Percentiles rank a stretch among this genome's conserved stretches.
phyloP scores from a whole-genome alignment of 2,888 invertebrate species.

The Tuberolachnus salignus region DNA sequence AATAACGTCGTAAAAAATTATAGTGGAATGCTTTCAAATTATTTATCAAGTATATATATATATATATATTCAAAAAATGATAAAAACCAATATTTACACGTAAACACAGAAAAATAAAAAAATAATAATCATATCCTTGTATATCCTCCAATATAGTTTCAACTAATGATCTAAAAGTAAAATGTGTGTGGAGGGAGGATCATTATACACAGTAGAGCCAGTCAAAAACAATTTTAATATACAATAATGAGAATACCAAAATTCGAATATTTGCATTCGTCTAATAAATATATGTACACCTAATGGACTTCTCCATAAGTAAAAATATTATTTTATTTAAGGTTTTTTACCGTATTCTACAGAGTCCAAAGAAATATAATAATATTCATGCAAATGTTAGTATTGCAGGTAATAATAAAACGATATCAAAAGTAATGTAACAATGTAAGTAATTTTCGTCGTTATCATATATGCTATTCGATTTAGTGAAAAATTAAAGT shows the following conservation, averaged over 20 bases:
- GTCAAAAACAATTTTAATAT: constrained; percentile 4
- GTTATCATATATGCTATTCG: no score
- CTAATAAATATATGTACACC: neutral
- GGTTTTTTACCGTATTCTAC: no score
- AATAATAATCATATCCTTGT: neutral
- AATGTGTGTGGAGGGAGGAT: neutral
- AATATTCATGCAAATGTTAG: no score
- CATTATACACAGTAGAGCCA: neutral
- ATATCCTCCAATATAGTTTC: neutral
- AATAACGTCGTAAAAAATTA: no score
- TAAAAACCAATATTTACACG: neutral
- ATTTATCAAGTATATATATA: neutral
- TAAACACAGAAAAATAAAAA: neutral
- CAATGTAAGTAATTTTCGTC: no score
- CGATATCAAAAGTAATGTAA: no score
- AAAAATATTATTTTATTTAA: neutral
- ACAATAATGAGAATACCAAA: neutral
- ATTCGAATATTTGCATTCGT: neutral
- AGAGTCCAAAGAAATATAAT: no score
- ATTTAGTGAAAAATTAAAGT: no score
- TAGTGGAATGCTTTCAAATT: neutral
- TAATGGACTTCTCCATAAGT: neutral
- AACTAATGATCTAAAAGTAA: neutral
- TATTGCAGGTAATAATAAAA: no score
- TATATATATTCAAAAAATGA: neutral